A percentile compares a stretch with the other conserved stretches of the same genome.
Conservation (phyloP, 2,888 invertebrate genomes). For the Baccha elongata region DNA sequence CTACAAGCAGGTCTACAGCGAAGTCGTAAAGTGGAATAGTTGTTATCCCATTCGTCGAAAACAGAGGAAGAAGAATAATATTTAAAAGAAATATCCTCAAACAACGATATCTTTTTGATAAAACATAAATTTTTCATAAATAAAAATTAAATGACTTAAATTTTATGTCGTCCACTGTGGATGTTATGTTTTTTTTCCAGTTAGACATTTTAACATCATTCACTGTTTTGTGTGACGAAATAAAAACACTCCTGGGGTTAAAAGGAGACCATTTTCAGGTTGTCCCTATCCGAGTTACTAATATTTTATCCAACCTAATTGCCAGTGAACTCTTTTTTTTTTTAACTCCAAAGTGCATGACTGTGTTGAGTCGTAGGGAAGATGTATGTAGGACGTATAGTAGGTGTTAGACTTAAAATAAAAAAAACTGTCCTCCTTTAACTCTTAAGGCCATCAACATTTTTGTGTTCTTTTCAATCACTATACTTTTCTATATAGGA, state of each 20-base stretch:
- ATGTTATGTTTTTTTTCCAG: conserved; percentile 4
- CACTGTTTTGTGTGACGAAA: conserved; percentile 28
- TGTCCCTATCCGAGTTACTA: conserved; percentile 35
- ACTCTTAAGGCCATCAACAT: conserved; percentile 66
- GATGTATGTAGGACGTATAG: neutral
- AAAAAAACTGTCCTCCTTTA: conserved; percentile 45
- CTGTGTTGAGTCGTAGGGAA: conserved; percentile 16
- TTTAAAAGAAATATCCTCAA: too few species aligned
- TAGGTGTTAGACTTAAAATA: conserved; percentile 41
- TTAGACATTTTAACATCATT: conserved; percentile 17
- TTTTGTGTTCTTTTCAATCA: conserved; percentile 9
- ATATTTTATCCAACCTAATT: conserved; percentile 63
- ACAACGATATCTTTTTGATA: too few species aligned
- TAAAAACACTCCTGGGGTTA: conserved; percentile 1
- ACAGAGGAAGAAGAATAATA: too few species aligned
- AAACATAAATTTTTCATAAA: too few species aligned
- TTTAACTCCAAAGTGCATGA: conserved; percentile 50
- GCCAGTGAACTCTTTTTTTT: conserved; percentile 66
- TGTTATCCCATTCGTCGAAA: too few species aligned
- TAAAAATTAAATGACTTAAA: neutral
- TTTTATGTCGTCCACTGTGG: conserved; percentile 19
- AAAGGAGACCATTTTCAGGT: conserved; percentile 51
- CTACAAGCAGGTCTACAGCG: too few species aligned
- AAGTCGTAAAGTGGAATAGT: too few species aligned
- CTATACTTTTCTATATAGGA: conserved; percentile 6